Evolutionary conservation across 2,888 invertebrate genomes (phyloP).

Genomic region (Stenurella melanura): DNA sequence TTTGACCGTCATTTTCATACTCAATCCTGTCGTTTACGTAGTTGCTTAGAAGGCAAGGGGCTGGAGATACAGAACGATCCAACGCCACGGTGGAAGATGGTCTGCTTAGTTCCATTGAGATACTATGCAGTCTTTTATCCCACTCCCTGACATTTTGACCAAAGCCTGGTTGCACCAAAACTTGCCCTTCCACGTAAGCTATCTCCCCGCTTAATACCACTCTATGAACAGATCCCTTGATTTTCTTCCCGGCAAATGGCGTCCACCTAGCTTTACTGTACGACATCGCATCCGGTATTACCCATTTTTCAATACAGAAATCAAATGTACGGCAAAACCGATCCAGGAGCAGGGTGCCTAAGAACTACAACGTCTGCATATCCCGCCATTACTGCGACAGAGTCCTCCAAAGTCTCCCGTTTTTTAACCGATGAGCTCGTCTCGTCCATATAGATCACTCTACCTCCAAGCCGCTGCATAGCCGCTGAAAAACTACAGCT

Average conservation of each 20-base stretch:
- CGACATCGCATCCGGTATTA: constrained; percentile 85
- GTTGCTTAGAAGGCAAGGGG: constrained; percentile 44
- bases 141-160: constrained; percentile 90
- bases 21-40: constrained; percentile 54
- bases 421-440: constrained; percentile 95
- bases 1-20: constrained; percentile 74
- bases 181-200: constrained; percentile 95
- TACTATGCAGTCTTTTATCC: constrained; percentile 73
- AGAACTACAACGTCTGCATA: constrained; percentile 96
- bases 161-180: constrained; percentile 89
- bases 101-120: constrained; percentile 66
- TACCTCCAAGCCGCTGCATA: constrained; percentile 96
- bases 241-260: constrained; percentile 88
- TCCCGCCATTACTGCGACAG: constrained; percentile 90
- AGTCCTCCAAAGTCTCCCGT: constrained; percentile 95
- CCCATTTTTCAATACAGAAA: constrained; percentile 97
- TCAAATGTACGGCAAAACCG: no score
- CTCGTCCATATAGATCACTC: constrained; percentile 92
- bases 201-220: constrained; percentile 97
- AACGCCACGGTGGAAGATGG: constrained; percentile 74
- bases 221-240: constrained; percentile 90
- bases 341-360: constrained; percentile 94
- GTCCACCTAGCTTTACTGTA: constrained; percentile 98
- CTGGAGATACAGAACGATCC: constrained; percentile 74
- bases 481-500: constrained; percentile 97